These are phyloP conservation scores for Hylia prasina DNA, from an alignment of 2,113 vertebrate species.

Conservation along the genomic window DNA sequence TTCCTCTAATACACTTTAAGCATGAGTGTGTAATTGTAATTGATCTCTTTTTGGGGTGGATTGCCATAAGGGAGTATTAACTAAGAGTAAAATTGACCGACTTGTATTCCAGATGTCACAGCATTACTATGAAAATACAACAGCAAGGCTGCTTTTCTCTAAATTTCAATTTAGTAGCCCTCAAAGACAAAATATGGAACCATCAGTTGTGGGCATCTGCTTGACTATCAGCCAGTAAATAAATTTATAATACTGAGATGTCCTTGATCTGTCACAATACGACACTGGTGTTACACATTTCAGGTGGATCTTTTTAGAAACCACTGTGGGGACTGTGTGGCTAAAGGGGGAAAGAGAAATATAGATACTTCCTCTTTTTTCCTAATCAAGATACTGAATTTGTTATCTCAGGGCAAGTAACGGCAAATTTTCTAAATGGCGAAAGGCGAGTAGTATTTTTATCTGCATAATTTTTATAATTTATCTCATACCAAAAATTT, in stretches of 20 bases:
- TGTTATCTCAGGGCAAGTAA: not conserved
- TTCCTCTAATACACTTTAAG: not conserved
- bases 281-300: not conserved
- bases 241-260: not conserved
- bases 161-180: not conserved
- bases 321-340: accelerated
- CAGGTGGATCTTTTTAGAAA: not conserved
- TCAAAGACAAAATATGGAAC: slow-evolving; percentile 24
- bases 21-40: not conserved
- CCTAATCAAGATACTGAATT: not conserved
- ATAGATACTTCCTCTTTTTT: not conserved
- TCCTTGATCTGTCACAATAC: not conserved
- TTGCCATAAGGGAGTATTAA: not conserved
- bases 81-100: not conserved
- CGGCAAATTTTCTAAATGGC: not conserved
- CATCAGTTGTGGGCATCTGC: not conserved
- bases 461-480: not conserved
- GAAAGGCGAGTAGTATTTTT: not conserved
- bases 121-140: not conserved
- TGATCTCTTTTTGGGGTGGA: not conserved
- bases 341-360: not conserved
- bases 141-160: not conserved
- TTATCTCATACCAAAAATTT: not conserved
- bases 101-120: not conserved
- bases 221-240: not conserved